Evolutionary conservation across 1,140 invertebrate genomes (phyloP).

Genomic region (Drepana arcuata): DNA sequence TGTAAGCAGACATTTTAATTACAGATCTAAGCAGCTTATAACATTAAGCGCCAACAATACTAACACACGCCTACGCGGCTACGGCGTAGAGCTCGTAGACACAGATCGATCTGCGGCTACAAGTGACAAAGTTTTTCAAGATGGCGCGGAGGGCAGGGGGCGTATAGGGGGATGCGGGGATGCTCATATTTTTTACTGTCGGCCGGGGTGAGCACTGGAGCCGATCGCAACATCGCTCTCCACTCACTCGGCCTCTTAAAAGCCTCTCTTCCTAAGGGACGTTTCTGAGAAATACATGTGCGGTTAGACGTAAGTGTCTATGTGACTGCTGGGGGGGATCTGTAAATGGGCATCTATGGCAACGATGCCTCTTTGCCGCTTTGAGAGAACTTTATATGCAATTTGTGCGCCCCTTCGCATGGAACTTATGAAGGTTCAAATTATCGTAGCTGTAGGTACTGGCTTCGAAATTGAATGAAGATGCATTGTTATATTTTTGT

Average conservation of each 20-base stretch:
- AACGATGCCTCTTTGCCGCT: no score
- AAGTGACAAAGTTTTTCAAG: constrained; percentile 65
- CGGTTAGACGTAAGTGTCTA: constrained; percentile 42
- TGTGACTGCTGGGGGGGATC: constrained; percentile 21
- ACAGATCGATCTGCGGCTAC: constrained; percentile 67
- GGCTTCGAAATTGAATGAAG: no score
- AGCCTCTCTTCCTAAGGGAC: constrained; percentile 46
- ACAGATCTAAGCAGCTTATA: no score
- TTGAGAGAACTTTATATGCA: no score
- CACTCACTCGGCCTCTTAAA: constrained; percentile 64
- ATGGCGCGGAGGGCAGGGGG: constrained; percentile 44
- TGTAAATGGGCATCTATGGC: constrained; percentile 22
- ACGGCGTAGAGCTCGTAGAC: constrained; percentile 61
- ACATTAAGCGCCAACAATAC: no score
- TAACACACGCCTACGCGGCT: no score
- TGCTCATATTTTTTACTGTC: constrained; percentile 72
- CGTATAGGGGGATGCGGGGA: constrained; percentile 42
- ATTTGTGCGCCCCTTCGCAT: no score
- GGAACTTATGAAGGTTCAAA: no score
- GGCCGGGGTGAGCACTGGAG: constrained; percentile 66
- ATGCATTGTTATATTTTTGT: no score
- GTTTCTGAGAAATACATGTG: constrained; percentile 35
- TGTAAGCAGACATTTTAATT: no score
- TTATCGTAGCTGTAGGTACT: no score
- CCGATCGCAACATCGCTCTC: constrained; percentile 66